Conservation (phyloP, 2,888 invertebrate species). For the Gastracanthus pulcherrimus region DNA sequence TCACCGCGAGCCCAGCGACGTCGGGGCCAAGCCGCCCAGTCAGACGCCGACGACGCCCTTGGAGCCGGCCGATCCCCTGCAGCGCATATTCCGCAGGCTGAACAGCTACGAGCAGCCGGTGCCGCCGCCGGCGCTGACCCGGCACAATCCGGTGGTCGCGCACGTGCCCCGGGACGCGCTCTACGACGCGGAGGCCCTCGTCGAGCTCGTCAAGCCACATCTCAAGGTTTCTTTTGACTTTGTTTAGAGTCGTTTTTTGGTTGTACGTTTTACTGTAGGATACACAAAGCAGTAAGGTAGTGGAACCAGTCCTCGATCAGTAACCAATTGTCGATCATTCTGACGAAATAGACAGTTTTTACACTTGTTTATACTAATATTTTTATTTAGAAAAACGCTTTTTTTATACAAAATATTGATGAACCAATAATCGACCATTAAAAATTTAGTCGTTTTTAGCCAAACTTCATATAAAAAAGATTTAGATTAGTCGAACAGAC, state of each 20-base stretch:
- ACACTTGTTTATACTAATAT: no score
- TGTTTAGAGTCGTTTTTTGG: background rate
- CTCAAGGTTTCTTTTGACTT: conserved; percentile 72
- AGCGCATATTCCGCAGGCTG: conserved; percentile 81
- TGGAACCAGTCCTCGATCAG: no score
- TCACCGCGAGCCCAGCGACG: background rate
- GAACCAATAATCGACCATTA: no score
- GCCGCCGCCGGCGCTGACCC: conserved; percentile 79
- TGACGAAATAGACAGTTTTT: no score
- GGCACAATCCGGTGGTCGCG: conserved; percentile 77
- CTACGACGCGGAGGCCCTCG: conserved; percentile 75
- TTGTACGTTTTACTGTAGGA: background rate
- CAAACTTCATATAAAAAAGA: no score
- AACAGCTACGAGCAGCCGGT: conserved; percentile 83
- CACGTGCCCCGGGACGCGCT: conserved; percentile 75
- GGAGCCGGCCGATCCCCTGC: conserved; percentile 77
- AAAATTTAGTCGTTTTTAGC: no score
- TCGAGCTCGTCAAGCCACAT: conserved; percentile 77
- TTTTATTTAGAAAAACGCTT: no score
- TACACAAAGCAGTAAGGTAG: no score
- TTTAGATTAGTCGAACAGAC: no score
- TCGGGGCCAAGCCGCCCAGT: conserved; percentile 61
- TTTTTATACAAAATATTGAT: no score
- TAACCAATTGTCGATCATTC: no score
- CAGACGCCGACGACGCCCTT: conserved; percentile 64